A percentile compares a stretch with the other conserved stretches of the same genome.
Evolutionary conservation across 2,113 vertebrate genomes (phyloP).

Genomic region (Ovis aries): DNA sequence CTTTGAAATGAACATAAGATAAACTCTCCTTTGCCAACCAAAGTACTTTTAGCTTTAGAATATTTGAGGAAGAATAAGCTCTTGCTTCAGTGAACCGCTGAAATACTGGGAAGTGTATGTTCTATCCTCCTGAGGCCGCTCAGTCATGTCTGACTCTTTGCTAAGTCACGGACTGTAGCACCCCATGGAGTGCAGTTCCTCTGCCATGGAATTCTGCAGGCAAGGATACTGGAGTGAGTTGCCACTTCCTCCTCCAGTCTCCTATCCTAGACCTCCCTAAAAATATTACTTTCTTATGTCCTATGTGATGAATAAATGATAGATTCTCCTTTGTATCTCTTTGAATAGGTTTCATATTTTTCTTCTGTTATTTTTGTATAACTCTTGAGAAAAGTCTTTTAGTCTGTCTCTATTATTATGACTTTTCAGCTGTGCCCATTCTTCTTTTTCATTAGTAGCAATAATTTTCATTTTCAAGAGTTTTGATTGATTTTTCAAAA

Average conservation of each 20-base stretch:
- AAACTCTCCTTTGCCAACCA: not conserved
- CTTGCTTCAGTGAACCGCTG: not conserved
- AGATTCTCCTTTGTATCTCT: not conserved
- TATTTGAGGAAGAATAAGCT: not conserved
- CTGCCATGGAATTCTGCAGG: not conserved
- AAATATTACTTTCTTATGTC: not conserved
- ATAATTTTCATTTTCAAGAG: not conserved
- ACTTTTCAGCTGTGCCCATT: not conserved
- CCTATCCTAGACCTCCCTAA: not conserved
- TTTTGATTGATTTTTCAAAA: not conserved
- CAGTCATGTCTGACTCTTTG: not conserved
- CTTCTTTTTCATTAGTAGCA: not conserved
- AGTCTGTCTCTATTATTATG: not conserved
- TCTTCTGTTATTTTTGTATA: not conserved
- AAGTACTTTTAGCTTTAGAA: not conserved
- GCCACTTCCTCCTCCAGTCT: not conserved
- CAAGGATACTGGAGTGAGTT: not conserved
- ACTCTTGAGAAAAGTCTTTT: not conserved
- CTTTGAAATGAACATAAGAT: accelerated
- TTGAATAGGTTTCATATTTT: not conserved
- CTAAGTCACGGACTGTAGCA: accelerated
- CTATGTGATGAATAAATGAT: not conserved
- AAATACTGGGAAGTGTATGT: not conserved
- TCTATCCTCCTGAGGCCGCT: not conserved
- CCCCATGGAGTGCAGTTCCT: not conserved